Evolutionary conservation across 2,888 invertebrate genomes (phyloP).

Genomic region (Drosophila conformis): DNA sequence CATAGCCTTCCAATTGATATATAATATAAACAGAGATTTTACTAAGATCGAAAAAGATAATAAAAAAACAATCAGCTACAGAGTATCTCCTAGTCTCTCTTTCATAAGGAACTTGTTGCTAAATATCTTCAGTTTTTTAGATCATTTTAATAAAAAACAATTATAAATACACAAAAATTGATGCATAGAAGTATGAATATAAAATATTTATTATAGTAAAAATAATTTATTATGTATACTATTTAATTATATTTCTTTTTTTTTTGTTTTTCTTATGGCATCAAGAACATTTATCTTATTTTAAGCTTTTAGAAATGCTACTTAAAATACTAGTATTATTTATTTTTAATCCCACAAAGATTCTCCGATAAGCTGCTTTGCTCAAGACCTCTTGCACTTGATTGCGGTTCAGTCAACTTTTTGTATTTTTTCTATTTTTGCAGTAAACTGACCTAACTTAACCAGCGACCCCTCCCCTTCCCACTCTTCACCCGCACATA

Average conservation of each 20-base stretch:
- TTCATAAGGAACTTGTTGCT: not conserved
- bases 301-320: not conserved
- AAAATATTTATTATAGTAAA: too few relatives aligned
- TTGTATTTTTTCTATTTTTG: not conserved
- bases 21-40: not conserved
- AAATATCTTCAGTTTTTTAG: too few relatives aligned
- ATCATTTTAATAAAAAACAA: not conserved
- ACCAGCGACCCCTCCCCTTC: not conserved
- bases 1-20: not conserved
- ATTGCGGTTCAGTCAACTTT: slow-evolving; percentile 36
- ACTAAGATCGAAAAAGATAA: not conserved
- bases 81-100: not conserved
- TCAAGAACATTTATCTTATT: not conserved
- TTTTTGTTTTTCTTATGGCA: not conserved
- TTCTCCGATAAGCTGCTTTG: not conserved
- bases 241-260: not conserved
- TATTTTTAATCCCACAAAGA: not conserved
- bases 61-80: not conserved
- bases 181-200: not conserved
- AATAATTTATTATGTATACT: not conserved
- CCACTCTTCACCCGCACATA: not conserved
- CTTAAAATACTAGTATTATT: not conserved
- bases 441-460: slow-evolving; percentile 27
- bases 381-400: not conserved
- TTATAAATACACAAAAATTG: not conserved